These are phyloP conservation scores for Puntigrus tetrazona DNA, from an alignment of 2,113 vertebrate species.

Conservation along the genomic window DNA sequence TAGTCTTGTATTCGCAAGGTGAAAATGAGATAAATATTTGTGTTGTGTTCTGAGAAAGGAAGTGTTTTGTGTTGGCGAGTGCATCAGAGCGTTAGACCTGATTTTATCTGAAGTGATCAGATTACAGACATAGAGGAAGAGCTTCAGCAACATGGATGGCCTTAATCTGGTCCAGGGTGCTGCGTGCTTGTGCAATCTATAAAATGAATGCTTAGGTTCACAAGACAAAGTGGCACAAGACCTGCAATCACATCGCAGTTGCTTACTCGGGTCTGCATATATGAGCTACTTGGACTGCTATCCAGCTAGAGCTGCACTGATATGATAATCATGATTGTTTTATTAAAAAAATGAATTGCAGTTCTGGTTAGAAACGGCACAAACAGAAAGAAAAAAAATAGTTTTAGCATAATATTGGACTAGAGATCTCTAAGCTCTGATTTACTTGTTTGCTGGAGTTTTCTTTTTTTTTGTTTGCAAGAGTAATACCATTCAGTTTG, in stretches of 20 bases:
- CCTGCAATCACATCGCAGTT: not conserved
- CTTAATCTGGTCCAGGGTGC: constrained; percentile 40
- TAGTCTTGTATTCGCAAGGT: not conserved
- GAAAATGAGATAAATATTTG: constrained; percentile 28
- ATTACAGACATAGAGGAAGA: constrained; percentile 40
- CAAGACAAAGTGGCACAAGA: not conserved
- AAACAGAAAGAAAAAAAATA: no score
- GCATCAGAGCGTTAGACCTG: constrained; percentile 22
- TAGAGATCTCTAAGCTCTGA: no score
- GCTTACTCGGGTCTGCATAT: not conserved
- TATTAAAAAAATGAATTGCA: not conserved
- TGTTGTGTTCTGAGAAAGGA: constrained; percentile 7
- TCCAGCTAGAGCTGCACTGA: not conserved
- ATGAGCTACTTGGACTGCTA: no score
- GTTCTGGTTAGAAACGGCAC: not conserved
- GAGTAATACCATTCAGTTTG: no score
- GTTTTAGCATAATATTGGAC: no score
- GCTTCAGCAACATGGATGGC: not conserved
- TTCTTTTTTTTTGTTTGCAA: no score
- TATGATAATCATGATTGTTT: not conserved
- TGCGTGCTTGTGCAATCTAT: not conserved
- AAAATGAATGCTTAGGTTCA: not conserved
- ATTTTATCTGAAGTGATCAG: constrained; percentile 44
- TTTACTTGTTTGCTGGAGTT: no score
- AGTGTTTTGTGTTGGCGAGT: not conserved